phyloP scores from a whole-genome alignment of 2,113 vertebrate species.

The Neomonachus schauinslandi region DNA sequence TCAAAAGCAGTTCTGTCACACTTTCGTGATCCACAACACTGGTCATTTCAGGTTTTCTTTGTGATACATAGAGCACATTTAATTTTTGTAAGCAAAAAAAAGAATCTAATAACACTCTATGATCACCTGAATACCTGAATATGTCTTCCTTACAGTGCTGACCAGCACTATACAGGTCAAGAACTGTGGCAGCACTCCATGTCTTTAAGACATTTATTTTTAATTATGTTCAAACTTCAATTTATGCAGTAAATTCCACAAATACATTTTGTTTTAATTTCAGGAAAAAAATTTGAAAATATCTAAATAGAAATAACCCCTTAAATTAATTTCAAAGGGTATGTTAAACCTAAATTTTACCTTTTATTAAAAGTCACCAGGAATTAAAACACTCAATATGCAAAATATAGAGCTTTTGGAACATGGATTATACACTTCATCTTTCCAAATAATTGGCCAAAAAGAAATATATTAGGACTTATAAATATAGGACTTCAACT shows the following conservation, averaged over 20 bases:
- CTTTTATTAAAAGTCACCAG: not conserved
- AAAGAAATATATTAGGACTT: not conserved
- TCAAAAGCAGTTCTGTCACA: not conserved
- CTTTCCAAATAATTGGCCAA: not conserved
- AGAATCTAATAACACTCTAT: not conserved
- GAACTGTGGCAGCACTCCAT: not conserved
- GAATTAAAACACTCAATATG: not conserved
- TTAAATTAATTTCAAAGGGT: not conserved
- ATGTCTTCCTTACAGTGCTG: not conserved
- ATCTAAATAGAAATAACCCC: not conserved
- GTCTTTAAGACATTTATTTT: conserved; percentile 6
- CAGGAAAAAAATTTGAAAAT: not conserved
- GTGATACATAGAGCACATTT: not conserved
- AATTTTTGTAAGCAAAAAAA: conserved; percentile 34
- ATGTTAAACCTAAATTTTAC: not conserved
- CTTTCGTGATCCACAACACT: not conserved
- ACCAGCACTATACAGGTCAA: not conserved
- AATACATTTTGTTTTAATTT: not conserved
- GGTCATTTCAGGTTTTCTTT: not conserved
- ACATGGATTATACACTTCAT: not conserved
- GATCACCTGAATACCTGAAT: not conserved
- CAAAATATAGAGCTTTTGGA: not conserved
- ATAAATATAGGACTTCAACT: not conserved
- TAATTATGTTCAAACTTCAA: not conserved
- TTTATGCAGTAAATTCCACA: not conserved